Base-by-base conservation (phyloP, 2,888 invertebrate species). In the Pollenia amentaria region DNA sequence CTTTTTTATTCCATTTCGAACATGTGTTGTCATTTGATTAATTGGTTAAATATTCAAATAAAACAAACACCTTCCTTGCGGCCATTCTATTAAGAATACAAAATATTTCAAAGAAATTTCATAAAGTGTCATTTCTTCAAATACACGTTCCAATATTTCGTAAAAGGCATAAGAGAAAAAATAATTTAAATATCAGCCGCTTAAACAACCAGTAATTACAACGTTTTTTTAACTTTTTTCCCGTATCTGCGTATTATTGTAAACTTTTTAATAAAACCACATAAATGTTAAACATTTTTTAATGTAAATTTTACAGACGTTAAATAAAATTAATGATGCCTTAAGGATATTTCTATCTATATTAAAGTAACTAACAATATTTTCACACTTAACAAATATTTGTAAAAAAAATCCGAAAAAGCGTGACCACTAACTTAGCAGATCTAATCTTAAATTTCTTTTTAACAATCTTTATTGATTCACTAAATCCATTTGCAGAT, bases 311-410 rank as follows among this genome's bases (percentile, higher is more conserved):
- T 84, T 78, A 87, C 88, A 88, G 88, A 87, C 88, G 73, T 88
- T 88, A 87, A 88, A 88, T 85, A 85, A 88, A 88, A 88, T 88
- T 88, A 88, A 88, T 88, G 88, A 88, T 88, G 87, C 88, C 88
- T 88, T 84, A 78, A 88, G 87, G 88, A 85, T 57, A 88, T 84
- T 46, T 40, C 67, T 84, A 84, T 84, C 84, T 67, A 46, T 84
- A 51, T 65, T 29, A 64, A 80, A 64, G 64, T 62, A 60, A 29
- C 7, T 16, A 14, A 60, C 11, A 8, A 46, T 46, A 7, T 46
- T 4, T 12, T 46, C 29, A 29, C 29, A 29, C 29, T 29, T 29
- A 29, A 29, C 0, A 29, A 29, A 29, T 29, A 29, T 29, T 29
- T 29, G 29, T 6, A 3, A 1, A 29, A 29, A 4, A 29, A 29